These are phyloP conservation scores for Drosophila prolongata DNA, from an alignment of 2,888 invertebrate genomes.

Conservation along the genomic window DNA sequence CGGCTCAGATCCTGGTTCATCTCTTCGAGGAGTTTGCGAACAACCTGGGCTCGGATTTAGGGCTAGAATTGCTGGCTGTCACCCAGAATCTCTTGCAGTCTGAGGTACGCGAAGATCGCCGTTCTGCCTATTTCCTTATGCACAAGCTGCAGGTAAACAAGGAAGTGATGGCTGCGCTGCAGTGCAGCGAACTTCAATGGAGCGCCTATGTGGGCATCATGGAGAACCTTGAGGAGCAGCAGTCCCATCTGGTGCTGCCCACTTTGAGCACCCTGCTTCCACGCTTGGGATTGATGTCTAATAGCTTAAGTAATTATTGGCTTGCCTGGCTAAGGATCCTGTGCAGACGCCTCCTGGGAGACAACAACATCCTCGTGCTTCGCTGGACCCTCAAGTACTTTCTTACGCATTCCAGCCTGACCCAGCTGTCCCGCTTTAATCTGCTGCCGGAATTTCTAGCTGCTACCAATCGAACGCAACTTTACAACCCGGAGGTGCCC, in stretches of 20 bases:
- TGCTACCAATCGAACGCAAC: slow-evolving; percentile 77
- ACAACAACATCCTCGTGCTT: slow-evolving; percentile 78
- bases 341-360: slow-evolving; percentile 67
- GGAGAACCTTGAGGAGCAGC: slow-evolving; percentile 82
- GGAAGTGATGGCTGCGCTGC: slow-evolving; percentile 12
- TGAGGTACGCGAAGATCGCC: slow-evolving; percentile 67
- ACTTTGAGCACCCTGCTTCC: slow-evolving; percentile 65
- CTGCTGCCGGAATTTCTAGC: slow-evolving; percentile 67
- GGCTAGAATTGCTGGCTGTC: slow-evolving; percentile 46
- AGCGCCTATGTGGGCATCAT: slow-evolving; percentile 72
- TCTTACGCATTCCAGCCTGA: slow-evolving; percentile 43
- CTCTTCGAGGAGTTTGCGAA: slow-evolving; percentile 69
- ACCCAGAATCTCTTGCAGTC: slow-evolving; percentile 65
- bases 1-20: slow-evolving; percentile 69
- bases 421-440: slow-evolving; percentile 47
- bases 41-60: slow-evolving; percentile 49
- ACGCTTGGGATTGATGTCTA: slow-evolving; percentile 16
- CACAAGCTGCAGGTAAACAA: slow-evolving; percentile 47
- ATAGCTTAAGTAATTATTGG: slow-evolving; percentile 24
- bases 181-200: slow-evolving; percentile 62
- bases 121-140: slow-evolving; percentile 71
- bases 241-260: slow-evolving; percentile 83
- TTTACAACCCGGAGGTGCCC: slow-evolving; percentile 70
- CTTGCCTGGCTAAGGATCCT: slow-evolving; percentile 67
- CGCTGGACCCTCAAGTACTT: slow-evolving; percentile 80